These are phyloP conservation scores for Centruroides sculpturatus DNA, from an alignment of 1,140 invertebrate genomes.

Conservation along the genomic window DNA sequence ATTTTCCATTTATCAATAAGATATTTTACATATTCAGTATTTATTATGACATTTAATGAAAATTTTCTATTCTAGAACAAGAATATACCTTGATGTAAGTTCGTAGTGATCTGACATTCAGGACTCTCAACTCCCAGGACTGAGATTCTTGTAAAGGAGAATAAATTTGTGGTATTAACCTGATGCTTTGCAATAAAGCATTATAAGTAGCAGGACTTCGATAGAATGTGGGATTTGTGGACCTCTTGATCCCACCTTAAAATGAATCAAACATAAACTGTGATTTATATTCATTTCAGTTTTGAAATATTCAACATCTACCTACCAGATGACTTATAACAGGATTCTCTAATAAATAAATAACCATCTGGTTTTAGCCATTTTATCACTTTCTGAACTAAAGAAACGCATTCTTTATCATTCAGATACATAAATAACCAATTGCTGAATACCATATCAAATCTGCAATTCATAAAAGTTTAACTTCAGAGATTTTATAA, in stretches of 20 bases:
- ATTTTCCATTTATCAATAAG: too few relatives aligned
- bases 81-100: constrained; percentile 37
- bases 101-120: constrained; percentile 32
- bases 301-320: too few relatives aligned
- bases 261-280: constrained; percentile 1
- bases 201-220: constrained; percentile 34
- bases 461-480: constrained; percentile 3
- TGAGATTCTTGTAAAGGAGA: too few relatives aligned
- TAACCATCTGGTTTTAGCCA: constrained; percentile 39
- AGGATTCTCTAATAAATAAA: constrained; percentile 38
- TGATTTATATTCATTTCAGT: too few relatives aligned
- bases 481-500: too few relatives aligned
- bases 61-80: too few relatives aligned
- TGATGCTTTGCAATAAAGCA: too few relatives aligned
- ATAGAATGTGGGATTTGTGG: constrained; percentile 38
- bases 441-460: constrained; percentile 43
- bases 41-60: too few relatives aligned
- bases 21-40: too few relatives aligned
- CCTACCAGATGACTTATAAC: constrained; percentile 39
- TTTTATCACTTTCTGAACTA: constrained; percentile 32
- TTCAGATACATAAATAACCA: constrained; percentile 46
- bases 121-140: constrained; percentile 18
- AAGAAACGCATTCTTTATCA: constrained; percentile 34
- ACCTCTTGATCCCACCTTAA: constrained; percentile 26
- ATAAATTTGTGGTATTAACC: too few relatives aligned